Conservation (phyloP, 1,140 invertebrate genomes). For the Danaus melanippus region DNA sequence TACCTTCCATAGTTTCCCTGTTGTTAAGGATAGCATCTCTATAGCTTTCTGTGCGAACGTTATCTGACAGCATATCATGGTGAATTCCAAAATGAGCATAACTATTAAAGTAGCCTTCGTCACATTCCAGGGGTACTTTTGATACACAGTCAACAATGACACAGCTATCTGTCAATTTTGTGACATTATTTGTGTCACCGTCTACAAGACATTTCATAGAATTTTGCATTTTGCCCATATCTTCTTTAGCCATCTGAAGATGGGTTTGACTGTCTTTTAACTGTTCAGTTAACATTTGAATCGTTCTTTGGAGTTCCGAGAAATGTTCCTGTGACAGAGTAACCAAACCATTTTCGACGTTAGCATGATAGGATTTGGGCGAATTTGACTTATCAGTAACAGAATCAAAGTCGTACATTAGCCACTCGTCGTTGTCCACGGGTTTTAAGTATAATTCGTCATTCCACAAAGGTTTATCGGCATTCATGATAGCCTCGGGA, state of each 20-base stretch:
- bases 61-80: constrained; percentile 95
- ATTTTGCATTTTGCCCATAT: constrained; percentile 77
- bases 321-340: constrained; percentile 77
- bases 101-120: constrained; percentile 92
- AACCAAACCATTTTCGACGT: constrained; percentile 75
- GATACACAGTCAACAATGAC: constrained; percentile 59
- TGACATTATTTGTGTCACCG: constrained; percentile 25
- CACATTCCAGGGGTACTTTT: constrained; percentile 72
- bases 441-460: constrained; percentile 88
- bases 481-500: constrained; percentile 70
- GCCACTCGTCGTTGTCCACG: constrained; percentile 84
- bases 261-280: constrained; percentile 71
- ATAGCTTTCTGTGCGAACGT: constrained; percentile 93
- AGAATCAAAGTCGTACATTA: constrained; percentile 80
- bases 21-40: constrained; percentile 94
- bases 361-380: constrained; percentile 66
- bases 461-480: constrained; percentile 76
- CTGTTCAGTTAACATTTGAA: constrained; percentile 72
- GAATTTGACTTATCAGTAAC: constrained; percentile 45
- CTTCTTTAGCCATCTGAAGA: constrained; percentile 74
- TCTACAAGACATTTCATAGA: constrained; percentile 77
- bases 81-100: constrained; percentile 99
- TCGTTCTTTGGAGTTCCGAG: constrained; percentile 75
- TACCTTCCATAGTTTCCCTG: constrained; percentile 77
- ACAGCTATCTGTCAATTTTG: constrained; percentile 37